Evolutionary conservation across 2,888 invertebrate species (phyloP).

Genomic region (Saturnia japonica): DNA sequence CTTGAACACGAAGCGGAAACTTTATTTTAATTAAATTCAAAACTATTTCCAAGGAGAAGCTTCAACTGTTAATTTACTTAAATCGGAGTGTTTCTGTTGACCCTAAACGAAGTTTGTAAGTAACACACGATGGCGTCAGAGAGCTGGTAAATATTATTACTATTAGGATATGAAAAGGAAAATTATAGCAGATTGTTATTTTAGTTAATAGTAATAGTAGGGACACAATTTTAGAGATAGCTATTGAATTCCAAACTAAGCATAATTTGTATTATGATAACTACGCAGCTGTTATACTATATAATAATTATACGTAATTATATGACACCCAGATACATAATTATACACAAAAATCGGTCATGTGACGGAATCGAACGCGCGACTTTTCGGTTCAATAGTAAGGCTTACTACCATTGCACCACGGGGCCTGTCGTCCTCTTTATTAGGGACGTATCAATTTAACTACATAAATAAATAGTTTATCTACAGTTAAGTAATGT

Average conservation of each 20-base stretch:
- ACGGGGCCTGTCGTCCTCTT: too few species aligned
- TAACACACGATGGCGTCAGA: not conserved
- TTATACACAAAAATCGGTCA: too few species aligned
- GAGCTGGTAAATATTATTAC: not conserved
- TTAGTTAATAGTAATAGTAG: too few species aligned
- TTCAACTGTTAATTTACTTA: conserved; percentile 1
- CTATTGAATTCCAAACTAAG: too few species aligned
- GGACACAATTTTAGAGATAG: too few species aligned
- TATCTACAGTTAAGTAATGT: not conserved
- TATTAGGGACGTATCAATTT: not conserved
- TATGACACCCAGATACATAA: too few species aligned
- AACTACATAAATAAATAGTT: not conserved
- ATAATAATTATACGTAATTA: too few species aligned
- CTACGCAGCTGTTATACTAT: too few species aligned
- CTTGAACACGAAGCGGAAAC: not conserved
- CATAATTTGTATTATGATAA: too few species aligned
- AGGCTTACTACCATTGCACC: too few species aligned
- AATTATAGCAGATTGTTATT: not conserved
- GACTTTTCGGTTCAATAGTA: too few species aligned
- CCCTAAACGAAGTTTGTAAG: not conserved
- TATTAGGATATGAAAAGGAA: not conserved
- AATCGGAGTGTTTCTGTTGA: not conserved
- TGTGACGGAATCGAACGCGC: too few species aligned
- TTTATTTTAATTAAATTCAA: conserved; percentile 15
- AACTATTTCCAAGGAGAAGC: conserved; percentile 2